phyloP scores from a whole-genome alignment of 2,113 vertebrate genomes.

The Erythrolamprus reginae region DNA sequence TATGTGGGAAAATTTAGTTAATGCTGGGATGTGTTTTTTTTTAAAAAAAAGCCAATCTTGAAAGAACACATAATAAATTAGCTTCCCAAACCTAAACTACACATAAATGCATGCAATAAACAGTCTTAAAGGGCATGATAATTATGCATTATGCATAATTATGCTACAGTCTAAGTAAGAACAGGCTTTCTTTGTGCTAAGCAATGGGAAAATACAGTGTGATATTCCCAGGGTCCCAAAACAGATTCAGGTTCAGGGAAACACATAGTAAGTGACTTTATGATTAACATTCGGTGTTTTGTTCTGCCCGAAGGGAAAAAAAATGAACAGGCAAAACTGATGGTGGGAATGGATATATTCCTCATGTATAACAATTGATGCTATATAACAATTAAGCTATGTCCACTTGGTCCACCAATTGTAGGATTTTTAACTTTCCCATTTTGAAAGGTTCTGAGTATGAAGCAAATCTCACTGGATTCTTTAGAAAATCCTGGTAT shows the following conservation, averaged over 20 bases:
- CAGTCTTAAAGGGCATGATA: constrained; percentile 12
- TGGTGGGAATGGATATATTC: background rate
- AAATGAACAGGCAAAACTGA: background rate
- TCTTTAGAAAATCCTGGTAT: background rate
- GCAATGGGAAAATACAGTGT: constrained; percentile 22
- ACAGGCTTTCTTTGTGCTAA: constrained; percentile 15
- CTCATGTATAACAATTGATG: too few relatives aligned
- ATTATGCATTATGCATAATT: constrained; percentile 17
- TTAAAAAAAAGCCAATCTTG: background rate
- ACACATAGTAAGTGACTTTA: background rate
- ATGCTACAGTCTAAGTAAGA: constrained; percentile 10
- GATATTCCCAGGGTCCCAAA: constrained; percentile 6
- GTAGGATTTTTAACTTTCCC: background rate
- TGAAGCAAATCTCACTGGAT: background rate
- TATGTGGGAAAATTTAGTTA: background rate
- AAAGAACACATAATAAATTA: constrained; percentile 25
- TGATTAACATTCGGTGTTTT: background rate
- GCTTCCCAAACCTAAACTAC: constrained; percentile 14
- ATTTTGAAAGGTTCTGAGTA: background rate
- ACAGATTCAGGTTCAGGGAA: constrained; percentile 11
- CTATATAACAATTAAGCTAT: too few relatives aligned
- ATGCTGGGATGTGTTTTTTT: background rate
- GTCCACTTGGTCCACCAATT: too few relatives aligned
- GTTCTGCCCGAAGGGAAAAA: background rate
- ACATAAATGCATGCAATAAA: constrained; percentile 10